phyloP scores from a whole-genome alignment of 2,888 invertebrate genomes.

The Maniola hyperantus region DNA sequence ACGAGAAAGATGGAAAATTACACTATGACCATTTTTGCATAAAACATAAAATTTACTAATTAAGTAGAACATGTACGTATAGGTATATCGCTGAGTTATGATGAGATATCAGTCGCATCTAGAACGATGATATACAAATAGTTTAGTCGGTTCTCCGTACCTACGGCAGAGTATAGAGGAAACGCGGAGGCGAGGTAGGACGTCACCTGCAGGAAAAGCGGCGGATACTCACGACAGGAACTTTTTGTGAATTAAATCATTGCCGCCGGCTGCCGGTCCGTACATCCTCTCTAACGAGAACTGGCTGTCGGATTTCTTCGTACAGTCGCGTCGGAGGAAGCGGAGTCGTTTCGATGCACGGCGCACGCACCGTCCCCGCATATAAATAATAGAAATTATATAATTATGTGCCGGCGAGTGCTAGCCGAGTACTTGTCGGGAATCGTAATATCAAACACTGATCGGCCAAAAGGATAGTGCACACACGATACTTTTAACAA shows the following conservation, averaged over 20 bases:
- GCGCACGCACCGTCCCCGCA: conserved; percentile 66
- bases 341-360: conserved; percentile 63
- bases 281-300: conserved; percentile 77
- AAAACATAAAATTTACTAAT: too few species aligned
- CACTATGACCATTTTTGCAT: too few species aligned
- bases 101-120: too few species aligned
- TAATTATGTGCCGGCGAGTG: conserved; percentile 73
- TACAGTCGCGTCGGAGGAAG: conserved; percentile 67
- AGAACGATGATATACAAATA: neutral
- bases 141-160: conserved; percentile 56
- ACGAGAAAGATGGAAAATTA: too few species aligned
- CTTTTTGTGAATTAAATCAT: conserved; percentile 71
- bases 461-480: conserved; percentile 43
- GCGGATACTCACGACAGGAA: conserved; percentile 59
- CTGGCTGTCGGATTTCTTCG: conserved; percentile 63
- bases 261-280: conserved; percentile 55
- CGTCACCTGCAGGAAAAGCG: conserved; percentile 66
- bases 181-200: conserved; percentile 57
- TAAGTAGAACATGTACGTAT: too few species aligned
- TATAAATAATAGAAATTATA: conserved; percentile 82
- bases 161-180: conserved; percentile 63
- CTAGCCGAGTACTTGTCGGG: conserved; percentile 61
- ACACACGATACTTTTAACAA: neutral
- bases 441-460: conserved; percentile 65
- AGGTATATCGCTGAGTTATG: too few species aligned